phyloP scores from a whole-genome alignment of 37 sponge, comb jelly and placozoan species.

The Amphimedon queenslandica region DNA sequence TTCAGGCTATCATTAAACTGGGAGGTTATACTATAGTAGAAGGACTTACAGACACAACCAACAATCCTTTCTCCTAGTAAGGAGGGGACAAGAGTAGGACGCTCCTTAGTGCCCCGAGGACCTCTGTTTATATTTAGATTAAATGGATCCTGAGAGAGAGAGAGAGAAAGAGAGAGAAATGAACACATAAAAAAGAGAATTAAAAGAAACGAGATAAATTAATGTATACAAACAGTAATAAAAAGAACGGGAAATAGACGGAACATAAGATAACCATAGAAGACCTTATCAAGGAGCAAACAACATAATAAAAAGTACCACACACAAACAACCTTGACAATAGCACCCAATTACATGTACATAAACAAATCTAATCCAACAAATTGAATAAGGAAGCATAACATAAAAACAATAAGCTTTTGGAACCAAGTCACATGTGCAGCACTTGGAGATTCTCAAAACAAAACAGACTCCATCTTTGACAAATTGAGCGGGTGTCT shows the following conservation, averaged over 20 bases:
- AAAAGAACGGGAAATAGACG: not conserved
- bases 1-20: no score
- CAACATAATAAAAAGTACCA: not conserved
- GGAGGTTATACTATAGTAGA: no score
- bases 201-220: not conserved
- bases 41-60: constrained; percentile 89
- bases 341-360: no score
- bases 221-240: not conserved
- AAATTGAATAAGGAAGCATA: no score
- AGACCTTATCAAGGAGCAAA: not conserved
- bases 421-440: no score
- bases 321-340: no score
- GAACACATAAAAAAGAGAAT: not conserved
- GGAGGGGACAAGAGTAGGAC: constrained; percentile 70
- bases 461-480: no score
- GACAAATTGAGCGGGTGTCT: no score
- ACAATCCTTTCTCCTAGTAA: constrained; percentile 80
- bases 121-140: constrained; percentile 59
- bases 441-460: no score
- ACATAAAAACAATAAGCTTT: no score
- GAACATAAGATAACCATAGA: not conserved
- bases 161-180: constrained; percentile 4
- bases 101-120: constrained; percentile 60
- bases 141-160: constrained; percentile 76
- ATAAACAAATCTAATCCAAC: no score